Percentiles rank a stretch among this genome's conserved stretches.
Conservation (phyloP, 2,113 vertebrate species). For the Silurus glanis region DNA sequence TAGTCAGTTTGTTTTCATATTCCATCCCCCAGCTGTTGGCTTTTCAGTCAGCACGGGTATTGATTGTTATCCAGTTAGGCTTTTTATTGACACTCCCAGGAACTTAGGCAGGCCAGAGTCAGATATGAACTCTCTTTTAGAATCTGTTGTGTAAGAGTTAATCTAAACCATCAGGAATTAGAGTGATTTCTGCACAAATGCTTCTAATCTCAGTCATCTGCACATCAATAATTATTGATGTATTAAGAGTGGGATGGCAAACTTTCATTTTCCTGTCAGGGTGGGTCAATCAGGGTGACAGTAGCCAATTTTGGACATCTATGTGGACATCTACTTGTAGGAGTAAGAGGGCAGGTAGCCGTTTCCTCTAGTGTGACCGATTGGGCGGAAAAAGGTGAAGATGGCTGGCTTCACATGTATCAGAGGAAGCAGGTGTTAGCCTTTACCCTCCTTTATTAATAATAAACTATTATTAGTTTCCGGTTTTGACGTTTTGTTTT, state of each 20-base stretch:
- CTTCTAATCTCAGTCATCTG: neutral
- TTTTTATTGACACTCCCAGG: slow-evolving; percentile 43
- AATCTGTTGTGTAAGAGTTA: neutral
- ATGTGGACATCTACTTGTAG: neutral
- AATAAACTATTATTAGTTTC: too few species aligned
- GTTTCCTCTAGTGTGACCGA: neutral
- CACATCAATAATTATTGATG: neutral
- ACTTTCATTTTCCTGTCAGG: neutral
- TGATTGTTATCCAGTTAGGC: slow-evolving; percentile 40
- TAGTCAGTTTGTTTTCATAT: slow-evolving; percentile 12
- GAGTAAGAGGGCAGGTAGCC: neutral
- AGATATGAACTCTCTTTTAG: slow-evolving; percentile 12
- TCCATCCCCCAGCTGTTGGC: slow-evolving; percentile 34
- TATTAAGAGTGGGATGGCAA: neutral
- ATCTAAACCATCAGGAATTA: neutral
- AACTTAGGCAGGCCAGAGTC: slow-evolving; percentile 29
- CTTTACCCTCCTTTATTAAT: too few species aligned
- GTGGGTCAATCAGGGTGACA: neutral
- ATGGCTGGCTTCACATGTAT: neutral
- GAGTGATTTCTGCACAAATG: neutral
- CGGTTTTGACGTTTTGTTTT: too few species aligned
- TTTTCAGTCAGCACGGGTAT: slow-evolving; percentile 37
- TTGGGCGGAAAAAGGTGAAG: neutral
- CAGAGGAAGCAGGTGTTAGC: neutral
- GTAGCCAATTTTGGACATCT: neutral